Base-by-base conservation (phyloP, 2,113 vertebrate genomes). In the Pholis gunnellus region DNA sequence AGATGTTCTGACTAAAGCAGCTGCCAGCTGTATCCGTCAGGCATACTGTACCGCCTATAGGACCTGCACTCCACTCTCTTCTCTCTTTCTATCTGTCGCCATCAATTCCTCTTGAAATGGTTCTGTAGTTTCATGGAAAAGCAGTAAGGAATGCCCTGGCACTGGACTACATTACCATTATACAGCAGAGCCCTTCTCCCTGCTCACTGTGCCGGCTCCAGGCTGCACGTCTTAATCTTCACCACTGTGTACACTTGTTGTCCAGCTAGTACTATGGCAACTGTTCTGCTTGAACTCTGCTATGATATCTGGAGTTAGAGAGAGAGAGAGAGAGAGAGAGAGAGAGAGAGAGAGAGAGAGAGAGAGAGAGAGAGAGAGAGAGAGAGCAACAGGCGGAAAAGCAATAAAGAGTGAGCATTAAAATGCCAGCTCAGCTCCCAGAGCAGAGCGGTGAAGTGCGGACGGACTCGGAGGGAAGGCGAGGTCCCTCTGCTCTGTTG, bases 201-300 rank as follows among this genome's bases (percentile, higher is more conserved):
- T 42, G 42, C 56, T 69, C 59, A 0, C 54, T 75, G 34, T 6
- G 75, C 79, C 85, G 86, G 65, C 84, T 68, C 44, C 74, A 6
- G 70, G 75, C 88, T 83, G 72, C 78, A 78, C 78, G 2, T 89
- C 88, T 87, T 82, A 86, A 89, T 93, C 87, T 84, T 48, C 75
- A 70, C 81, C 66, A 42, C 88, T 94, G 92, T 94, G 88, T 93
- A 92, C 85, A 48, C 88, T 81, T 94, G 92, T 94, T 94, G 91
- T 91, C 91, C 75, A 66, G 63, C 67, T 27, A 86, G 31, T 66
- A 2, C 90, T 87, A 92, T 92, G 86, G 93, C 74, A 90, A 94
- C 93, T 20, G 22, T 82, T 83, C 67, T 22, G 70, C 63, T 54
- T n/a, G 85, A 64, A 61, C 40, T 85, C 57, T 40, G 75, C 84